Evolutionary conservation across 92 coral and sea anemone species (phyloP), one percentile per base, ranked within the genome.

Genomic region (Meandrina meandrites): DNA sequence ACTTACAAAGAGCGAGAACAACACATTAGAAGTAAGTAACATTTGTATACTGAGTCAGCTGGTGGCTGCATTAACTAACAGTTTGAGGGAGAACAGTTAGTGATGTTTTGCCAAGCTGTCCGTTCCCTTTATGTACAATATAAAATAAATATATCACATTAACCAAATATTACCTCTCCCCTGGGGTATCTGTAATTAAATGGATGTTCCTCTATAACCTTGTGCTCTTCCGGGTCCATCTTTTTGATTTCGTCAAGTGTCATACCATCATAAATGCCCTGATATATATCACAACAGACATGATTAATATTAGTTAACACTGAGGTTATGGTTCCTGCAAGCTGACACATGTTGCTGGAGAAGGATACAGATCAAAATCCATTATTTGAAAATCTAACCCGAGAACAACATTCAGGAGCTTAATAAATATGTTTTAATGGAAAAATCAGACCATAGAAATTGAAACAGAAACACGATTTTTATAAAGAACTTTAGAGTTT

Each of bases 181-280:
- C 88, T 85, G 34, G 98, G 99, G 62, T 92, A 97, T 90, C 99
- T 89, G 92, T 95, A 95, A 28, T 90, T 88, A 79, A 97, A 95
- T 45, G 91, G 94, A 77, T 97, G 94, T 67, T 92, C 78, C 56
- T 90, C 90, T 81, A 95, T 79, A 27, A 80, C 98, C 80, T 90
- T 91, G 78, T 92, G 89, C 64, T 97, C 98, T 21, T 97, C 99
- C 0, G 99, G 96, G 57, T 90, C 91, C 87, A 90, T 92, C 54
- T 87, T 78, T 73, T 89, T 92, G 5, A 97, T 89, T 86, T 97
- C 99, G 30, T 91, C 94, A 15, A 84, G 86, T 13, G 96, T 91
- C 91, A 92, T 92, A 34, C 97, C 98, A 81, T 97, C 99, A 81
- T 93, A 95, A 72, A 91, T 79, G 4, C 99, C 99, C 99, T 97